phyloP scores from a whole-genome alignment of 2,113 vertebrate genomes.

The Urocitellus parryii region DNA sequence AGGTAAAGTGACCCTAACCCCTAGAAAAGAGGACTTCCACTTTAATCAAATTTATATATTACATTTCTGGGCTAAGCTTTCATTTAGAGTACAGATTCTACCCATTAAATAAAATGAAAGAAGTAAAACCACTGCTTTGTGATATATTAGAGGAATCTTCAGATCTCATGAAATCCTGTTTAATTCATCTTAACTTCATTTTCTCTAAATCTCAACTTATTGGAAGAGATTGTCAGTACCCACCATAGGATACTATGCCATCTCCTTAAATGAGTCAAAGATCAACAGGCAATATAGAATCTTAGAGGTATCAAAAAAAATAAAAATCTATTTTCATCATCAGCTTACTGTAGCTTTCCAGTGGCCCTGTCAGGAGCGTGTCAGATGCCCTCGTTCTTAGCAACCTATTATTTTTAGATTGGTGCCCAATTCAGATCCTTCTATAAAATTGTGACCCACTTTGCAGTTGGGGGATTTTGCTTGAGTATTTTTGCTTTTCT shows the following conservation, averaged over 20 bases:
- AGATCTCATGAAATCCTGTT: background rate
- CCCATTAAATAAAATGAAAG: background rate
- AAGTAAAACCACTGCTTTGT: slow-evolving; percentile 8
- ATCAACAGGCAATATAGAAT: background rate
- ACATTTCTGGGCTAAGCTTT: slow-evolving; percentile 3
- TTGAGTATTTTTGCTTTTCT: background rate
- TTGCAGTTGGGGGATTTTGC: background rate
- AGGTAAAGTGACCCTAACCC: background rate
- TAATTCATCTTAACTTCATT: background rate
- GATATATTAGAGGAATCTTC: background rate
- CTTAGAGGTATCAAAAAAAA: slow-evolving; percentile 24
- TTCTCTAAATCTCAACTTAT: background rate
- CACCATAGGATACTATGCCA: background rate
- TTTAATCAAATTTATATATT: background rate
- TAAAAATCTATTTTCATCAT: slow-evolving; percentile 39
- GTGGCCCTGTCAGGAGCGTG: background rate
- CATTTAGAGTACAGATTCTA: background rate
- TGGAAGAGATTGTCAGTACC: background rate
- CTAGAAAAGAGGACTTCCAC: background rate
- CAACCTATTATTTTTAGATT: slow-evolving; percentile 53
- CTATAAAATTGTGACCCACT: slow-evolving; percentile 57
- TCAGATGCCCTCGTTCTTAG: slow-evolving; percentile 47
- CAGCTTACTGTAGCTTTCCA: background rate
- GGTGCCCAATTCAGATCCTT: slow-evolving; percentile 23
- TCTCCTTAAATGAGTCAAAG: background rate